Evolutionary conservation across 2,113 vertebrate species (phyloP).

Genomic region (Ageneiosus marmoratus): DNA sequence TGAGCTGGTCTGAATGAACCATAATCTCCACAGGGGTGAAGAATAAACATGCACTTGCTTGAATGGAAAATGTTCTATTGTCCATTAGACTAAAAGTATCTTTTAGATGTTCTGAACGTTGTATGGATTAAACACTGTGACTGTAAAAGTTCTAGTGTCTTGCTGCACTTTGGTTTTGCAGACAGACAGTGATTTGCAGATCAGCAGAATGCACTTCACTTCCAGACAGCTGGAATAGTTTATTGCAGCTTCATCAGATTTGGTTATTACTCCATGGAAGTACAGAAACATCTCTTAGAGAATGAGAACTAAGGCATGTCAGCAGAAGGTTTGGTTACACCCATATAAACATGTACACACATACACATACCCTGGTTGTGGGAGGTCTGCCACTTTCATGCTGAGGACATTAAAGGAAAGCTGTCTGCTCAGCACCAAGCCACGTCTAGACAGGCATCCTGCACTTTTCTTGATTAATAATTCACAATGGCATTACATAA

Average conservation of each 20-base stretch:
- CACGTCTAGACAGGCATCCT: conserved; percentile 63
- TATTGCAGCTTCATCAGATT: conserved; percentile 38
- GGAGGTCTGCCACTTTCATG: conserved; percentile 49
- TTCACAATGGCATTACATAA: conserved; percentile 69
- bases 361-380: conserved; percentile 32
- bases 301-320: conserved; percentile 30
- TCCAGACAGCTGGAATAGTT: conserved; percentile 40
- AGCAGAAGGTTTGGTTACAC: conserved; percentile 43
- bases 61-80: conserved; percentile 55
- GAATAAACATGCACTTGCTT: conserved; percentile 55
- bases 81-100: conserved; percentile 43
- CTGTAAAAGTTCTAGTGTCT: conserved; percentile 46
- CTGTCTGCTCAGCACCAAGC: conserved; percentile 66
- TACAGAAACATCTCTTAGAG: conserved; percentile 25
- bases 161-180: conserved; percentile 26
- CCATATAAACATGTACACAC: conserved; percentile 44
- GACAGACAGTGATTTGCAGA: conserved; percentile 53
- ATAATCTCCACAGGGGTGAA: background rate
- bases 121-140: conserved; percentile 69
- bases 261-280: conserved; percentile 26
- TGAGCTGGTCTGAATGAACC: no score
- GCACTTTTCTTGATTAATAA: conserved; percentile 69
- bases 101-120: conserved; percentile 28
- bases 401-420: conserved; percentile 62
- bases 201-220: conserved; percentile 54